Evolutionary conservation across 2,797 vertebrate genomes (phyloP).

Genomic region (Mareca strepera): DNA sequence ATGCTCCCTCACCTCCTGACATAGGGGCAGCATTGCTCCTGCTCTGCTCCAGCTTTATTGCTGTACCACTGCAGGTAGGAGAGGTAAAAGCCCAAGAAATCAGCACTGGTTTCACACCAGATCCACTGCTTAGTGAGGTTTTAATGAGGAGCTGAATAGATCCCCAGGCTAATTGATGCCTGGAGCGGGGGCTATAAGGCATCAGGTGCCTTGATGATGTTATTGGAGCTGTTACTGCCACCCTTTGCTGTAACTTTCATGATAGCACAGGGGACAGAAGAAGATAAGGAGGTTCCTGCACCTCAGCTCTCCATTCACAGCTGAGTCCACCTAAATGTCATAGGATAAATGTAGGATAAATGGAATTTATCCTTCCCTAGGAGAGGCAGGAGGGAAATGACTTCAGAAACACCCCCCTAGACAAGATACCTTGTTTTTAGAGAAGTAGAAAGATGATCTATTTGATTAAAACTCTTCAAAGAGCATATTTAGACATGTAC

Average conservation of each 20-base stretch:
- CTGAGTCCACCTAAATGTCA: background rate
- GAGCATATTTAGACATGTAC: background rate
- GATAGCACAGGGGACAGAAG: background rate
- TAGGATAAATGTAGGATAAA: no score
- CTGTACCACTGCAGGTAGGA: fast-evolving
- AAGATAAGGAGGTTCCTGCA: background rate
- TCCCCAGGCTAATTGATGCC: background rate
- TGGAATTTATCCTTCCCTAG: background rate
- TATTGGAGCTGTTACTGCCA: background rate
- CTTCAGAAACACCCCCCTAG: background rate
- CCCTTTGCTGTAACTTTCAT: background rate
- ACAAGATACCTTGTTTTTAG: background rate
- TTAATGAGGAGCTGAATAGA: background rate
- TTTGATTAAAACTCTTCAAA: background rate
- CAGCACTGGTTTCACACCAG: background rate
- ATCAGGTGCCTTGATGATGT: background rate
- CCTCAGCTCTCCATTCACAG: background rate
- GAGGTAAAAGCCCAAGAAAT: background rate
- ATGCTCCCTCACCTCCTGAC: background rate
- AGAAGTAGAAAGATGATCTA: background rate
- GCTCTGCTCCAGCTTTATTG: background rate
- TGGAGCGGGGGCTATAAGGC: background rate
- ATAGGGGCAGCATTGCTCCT: background rate
- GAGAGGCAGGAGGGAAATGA: background rate
- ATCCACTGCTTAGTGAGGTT: background rate